Conservation (phyloP, 2,888 invertebrate genomes). For the Drosophila demipolita region DNA sequence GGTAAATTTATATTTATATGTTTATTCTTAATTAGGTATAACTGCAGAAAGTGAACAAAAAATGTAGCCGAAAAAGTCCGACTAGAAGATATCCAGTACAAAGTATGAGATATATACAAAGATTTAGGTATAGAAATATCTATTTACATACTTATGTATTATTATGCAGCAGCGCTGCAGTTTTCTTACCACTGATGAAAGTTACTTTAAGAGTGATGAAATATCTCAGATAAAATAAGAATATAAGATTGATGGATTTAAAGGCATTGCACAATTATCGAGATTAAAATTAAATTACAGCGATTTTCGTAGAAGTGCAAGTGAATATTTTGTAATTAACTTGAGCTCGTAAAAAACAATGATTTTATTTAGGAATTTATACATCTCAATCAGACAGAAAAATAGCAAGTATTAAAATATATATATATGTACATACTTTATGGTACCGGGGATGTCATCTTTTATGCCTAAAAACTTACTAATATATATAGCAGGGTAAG, state of each 20-base stretch:
- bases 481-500: slow-evolving; percentile 13
- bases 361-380: not conserved
- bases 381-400: slow-evolving; percentile 5
- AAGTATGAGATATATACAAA: not conserved
- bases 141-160: not conserved
- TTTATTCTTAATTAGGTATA: not conserved
- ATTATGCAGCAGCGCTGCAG: too few species aligned
- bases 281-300: not conserved
- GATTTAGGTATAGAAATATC: not conserved
- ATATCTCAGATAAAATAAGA: not conserved
- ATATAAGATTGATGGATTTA: not conserved
- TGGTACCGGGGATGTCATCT: not conserved
- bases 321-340: not conserved
- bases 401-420: not conserved
- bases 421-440: slow-evolving; percentile 12
- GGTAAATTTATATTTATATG: not conserved
- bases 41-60: not conserved
- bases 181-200: not conserved
- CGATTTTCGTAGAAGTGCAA: not conserved
- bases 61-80: slow-evolving; percentile 12
- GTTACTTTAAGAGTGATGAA: not conserved
- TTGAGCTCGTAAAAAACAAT: not conserved
- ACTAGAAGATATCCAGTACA: slow-evolving; percentile 14
- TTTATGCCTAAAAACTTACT: not conserved
- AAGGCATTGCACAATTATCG: not conserved